phyloP scores from a whole-genome alignment of 2,797 vertebrate genomes.

The Merluccius polli region DNA sequence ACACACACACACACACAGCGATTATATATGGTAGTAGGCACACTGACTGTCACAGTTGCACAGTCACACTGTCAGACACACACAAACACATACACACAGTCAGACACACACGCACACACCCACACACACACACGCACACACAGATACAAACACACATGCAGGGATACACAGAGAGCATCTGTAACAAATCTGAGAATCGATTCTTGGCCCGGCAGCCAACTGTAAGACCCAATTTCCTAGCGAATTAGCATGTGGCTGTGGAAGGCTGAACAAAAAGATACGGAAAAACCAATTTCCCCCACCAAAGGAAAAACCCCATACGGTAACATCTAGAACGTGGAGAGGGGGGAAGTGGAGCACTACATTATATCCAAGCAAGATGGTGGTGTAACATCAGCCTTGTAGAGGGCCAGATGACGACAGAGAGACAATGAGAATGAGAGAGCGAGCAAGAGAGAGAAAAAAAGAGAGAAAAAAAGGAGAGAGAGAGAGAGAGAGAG shows the following conservation, averaged over 20 bases:
- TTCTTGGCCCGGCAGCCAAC: conserved; percentile 27
- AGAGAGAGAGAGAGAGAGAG: too few relatives aligned
- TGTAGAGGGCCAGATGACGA: background rate
- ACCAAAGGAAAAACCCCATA: conserved; percentile 12
- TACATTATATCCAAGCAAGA: background rate
- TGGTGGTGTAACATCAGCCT: too few relatives aligned
- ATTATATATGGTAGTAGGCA: too few relatives aligned
- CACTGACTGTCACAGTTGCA: background rate
- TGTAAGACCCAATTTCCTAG: conserved; percentile 12
- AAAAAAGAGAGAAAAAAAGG: too few relatives aligned
- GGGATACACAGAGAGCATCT: conserved; percentile 20
- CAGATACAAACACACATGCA: conserved; percentile 29
- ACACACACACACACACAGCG: conserved; percentile 16
- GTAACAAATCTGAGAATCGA: conserved; percentile 31
- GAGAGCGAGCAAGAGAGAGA: too few relatives aligned
- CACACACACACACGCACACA: conserved; percentile 6
- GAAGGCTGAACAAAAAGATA: conserved; percentile 25
- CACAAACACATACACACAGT: background rate
- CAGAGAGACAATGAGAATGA: background rate
- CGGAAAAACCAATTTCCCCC: conserved; percentile 24
- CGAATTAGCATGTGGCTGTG: conserved; percentile 6
- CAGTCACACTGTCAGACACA: background rate
- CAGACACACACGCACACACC: conserved; percentile 7
- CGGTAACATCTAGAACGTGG: conserved; percentile 7
- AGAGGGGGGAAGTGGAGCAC: conserved; percentile 9